These are phyloP conservation scores for Sinotaia quadrata DNA, from an alignment of 2,888 invertebrate genomes.

Conservation along the genomic window DNA sequence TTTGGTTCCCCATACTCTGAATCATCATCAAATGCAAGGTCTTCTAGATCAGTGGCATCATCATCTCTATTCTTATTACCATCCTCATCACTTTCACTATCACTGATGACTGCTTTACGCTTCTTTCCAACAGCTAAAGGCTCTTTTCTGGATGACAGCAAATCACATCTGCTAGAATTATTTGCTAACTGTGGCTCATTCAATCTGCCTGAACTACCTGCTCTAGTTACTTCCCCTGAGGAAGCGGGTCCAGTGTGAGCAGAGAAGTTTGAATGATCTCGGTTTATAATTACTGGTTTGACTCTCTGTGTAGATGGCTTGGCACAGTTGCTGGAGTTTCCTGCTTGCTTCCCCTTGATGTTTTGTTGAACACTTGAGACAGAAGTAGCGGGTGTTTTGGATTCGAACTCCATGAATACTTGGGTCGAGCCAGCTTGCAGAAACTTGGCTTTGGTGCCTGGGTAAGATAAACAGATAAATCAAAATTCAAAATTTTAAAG, in stretches of 20 bases:
- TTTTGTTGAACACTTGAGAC: neutral
- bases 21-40: conserved; percentile 32
- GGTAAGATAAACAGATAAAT: neutral
- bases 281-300: conserved; percentile 47
- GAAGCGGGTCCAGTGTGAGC: conserved; percentile 15
- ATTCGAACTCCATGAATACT: conserved; percentile 45
- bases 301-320: conserved; percentile 31
- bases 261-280: conserved; percentile 43
- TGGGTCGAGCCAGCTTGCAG: conserved; percentile 40
- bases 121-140: conserved; percentile 33
- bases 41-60: neutral
- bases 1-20: conserved; percentile 41
- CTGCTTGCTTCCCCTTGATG: neutral
- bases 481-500: neutral
- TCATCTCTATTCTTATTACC: neutral
- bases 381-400: conserved; percentile 29
- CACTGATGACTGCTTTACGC: conserved; percentile 41
- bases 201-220: neutral
- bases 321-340: conserved; percentile 5
- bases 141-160: conserved; percentile 9
- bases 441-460: conserved; percentile 48
- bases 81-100: conserved; percentile 39
- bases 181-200: neutral
- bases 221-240: neutral
- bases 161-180: conserved; percentile 1